Evolutionary conservation across 2,797 vertebrate genomes (phyloP), one percentile per base, ranked within the genome.

Genomic region (Lutjanus argentimaculatus): DNA sequence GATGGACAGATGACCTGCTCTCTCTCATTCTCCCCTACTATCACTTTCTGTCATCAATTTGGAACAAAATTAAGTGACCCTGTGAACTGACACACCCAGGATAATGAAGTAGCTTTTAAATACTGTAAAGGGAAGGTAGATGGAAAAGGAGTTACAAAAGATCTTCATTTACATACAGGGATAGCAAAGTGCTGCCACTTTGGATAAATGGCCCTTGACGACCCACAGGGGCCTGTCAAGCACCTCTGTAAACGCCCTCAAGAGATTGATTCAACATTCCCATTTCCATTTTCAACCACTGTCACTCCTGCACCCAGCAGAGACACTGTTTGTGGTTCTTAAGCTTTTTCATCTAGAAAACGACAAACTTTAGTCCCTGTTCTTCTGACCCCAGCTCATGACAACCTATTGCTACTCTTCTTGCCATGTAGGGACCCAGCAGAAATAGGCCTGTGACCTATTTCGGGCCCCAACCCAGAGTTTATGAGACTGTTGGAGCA

Each of bases 101-200:
- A 92, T 87, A 90, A 94, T 92, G 86, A 94, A 92, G 85, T 92
- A 92, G 92, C 76, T 86, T 82, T 87, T 79, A 76, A 75, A 78
- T 82, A 75, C 70, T 66, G 9, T 80, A 66, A 85, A 84, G 63
- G 73, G 42, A 84, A 85, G 63, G 75, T 78, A 73, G 69, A 76
- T 67, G 43, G 70, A 80, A 73, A 88, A 63, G 8, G 69, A 80
- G 70, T 67, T 81, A 69, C 40, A 62, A 66, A 75, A 78, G 75
- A 77, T 48, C 56, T 58, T 72, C 63, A 84, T 81, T 87, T 83
- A 67, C 76, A 83, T 74, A 77, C 78, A 88, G 82, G 76, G 91
- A 96, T 92, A 90, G 89, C 85, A 86, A 85, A 94, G 92, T 90
- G 93, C 93, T 95, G 92, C 94, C 94, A 92, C 90, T 92, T 95